These are phyloP conservation scores for Anolis carolinensis DNA, from an alignment of 2,113 vertebrate genomes.

Conservation along the genomic window DNA sequence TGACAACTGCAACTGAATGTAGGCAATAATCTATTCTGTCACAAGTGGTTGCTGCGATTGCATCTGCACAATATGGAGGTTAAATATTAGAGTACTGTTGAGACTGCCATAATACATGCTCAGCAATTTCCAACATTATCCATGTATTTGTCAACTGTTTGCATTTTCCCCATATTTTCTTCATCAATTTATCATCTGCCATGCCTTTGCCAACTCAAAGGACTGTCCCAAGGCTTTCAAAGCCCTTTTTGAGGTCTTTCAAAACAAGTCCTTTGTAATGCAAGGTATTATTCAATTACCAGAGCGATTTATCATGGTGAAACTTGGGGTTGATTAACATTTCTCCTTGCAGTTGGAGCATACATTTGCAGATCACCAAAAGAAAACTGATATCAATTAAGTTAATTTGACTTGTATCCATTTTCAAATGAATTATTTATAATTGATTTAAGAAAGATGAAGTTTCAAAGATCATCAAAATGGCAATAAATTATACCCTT, in stretches of 20 bases:
- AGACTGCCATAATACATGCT: not conserved
- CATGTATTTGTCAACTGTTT: constrained; percentile 22
- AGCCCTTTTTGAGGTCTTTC: constrained; percentile 50
- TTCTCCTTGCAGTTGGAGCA: constrained; percentile 60
- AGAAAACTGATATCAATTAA: constrained; percentile 57
- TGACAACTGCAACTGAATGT: too few relatives aligned
- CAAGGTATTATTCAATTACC: constrained; percentile 51
- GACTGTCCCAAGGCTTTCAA: constrained; percentile 42
- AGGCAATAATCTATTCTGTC: not conserved
- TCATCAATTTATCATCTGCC: constrained; percentile 46
- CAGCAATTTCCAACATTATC: not conserved
- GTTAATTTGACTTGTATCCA: constrained; percentile 59
- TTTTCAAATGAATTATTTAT: constrained; percentile 67
- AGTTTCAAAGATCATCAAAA: constrained; percentile 59
- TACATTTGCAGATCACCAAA: constrained; percentile 60
- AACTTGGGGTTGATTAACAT: constrained; percentile 69
- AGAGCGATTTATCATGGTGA: constrained; percentile 58
- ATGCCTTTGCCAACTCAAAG: not conserved
- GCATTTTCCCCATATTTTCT: not conserved
- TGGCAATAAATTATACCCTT: constrained; percentile 62
- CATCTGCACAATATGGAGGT: not conserved
- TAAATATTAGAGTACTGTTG: not conserved
- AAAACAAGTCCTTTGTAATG: constrained; percentile 45
- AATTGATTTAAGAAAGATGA: constrained; percentile 63
- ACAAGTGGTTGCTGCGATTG: too few relatives aligned